phyloP scores from a whole-genome alignment of 2,797 vertebrate genomes.

The Nyctibius grandis region DNA sequence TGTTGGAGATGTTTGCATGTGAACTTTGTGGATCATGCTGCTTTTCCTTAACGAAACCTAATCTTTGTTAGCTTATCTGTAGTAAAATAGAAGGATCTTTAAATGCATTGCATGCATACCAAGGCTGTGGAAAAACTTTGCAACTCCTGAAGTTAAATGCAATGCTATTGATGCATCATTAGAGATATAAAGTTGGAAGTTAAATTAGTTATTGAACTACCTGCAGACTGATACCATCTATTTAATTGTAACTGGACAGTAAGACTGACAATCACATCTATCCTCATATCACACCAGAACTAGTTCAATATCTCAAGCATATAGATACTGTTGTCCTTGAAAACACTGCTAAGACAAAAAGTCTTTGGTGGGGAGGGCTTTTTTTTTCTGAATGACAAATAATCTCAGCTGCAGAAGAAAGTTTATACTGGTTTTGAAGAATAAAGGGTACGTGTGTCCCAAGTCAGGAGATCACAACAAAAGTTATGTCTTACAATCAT shows the following conservation, averaged over 20 bases:
- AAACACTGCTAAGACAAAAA: background rate
- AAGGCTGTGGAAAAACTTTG: background rate
- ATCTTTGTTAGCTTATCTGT: background rate
- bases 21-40: background rate
- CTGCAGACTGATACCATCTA: slow-evolving; percentile 33
- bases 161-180: slow-evolving; percentile 67
- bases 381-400: background rate
- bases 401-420: background rate
- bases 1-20: background rate
- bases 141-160: background rate
- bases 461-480: background rate
- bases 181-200: slow-evolving; percentile 62
- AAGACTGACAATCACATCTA: slow-evolving; percentile 36
- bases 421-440: background rate
- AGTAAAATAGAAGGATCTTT: background rate
- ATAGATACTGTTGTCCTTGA: background rate
- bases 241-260: slow-evolving; percentile 12
- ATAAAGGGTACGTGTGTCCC: background rate
- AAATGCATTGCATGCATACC: background rate
- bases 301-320: background rate
- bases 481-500: background rate
- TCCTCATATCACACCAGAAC: slow-evolving; percentile 14
- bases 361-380: background rate
- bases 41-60: background rate
- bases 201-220: slow-evolving; percentile 81